Conservation (phyloP, 2,113 vertebrate genomes). For the Pipra filicauda region DNA sequence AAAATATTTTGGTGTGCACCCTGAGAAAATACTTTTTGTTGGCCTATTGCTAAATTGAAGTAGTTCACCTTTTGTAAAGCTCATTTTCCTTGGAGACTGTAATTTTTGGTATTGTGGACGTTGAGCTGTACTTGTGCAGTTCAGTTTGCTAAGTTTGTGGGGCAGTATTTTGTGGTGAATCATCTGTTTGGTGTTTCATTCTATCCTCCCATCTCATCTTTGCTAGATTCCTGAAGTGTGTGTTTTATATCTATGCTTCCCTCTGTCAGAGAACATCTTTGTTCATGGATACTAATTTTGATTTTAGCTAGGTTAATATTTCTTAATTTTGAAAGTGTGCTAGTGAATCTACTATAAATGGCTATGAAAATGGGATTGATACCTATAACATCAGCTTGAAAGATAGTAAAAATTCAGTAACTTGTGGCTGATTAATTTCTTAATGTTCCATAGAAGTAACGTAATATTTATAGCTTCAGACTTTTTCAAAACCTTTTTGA, state of each 20-base stretch:
- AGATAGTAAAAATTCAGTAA: not conserved
- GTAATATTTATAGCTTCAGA: not conserved
- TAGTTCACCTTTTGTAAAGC: not conserved
- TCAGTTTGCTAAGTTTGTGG: not conserved
- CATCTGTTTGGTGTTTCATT: not conserved
- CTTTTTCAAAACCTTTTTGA: not conserved
- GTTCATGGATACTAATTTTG: not conserved
- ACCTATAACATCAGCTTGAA: not conserved
- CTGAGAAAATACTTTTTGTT: not conserved
- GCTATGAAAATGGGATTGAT: not conserved
- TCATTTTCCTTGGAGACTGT: not conserved
- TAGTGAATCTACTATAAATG: not conserved
- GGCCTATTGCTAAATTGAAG: not conserved
- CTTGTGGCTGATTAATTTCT: not conserved
- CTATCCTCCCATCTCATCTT: not conserved
- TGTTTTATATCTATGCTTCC: not conserved
- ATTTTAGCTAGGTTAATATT: not conserved
- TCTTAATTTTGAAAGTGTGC: not conserved
- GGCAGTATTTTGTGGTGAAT: not conserved
- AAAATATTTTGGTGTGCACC: not conserved
- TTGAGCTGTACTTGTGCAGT: accelerated
- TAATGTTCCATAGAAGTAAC: not conserved
- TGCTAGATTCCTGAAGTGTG: not conserved
- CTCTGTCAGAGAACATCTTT: not conserved
- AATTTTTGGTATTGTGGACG: not conserved